Conservation (phyloP, 1,140 invertebrate genomes). For the Aricia agestis region DNA sequence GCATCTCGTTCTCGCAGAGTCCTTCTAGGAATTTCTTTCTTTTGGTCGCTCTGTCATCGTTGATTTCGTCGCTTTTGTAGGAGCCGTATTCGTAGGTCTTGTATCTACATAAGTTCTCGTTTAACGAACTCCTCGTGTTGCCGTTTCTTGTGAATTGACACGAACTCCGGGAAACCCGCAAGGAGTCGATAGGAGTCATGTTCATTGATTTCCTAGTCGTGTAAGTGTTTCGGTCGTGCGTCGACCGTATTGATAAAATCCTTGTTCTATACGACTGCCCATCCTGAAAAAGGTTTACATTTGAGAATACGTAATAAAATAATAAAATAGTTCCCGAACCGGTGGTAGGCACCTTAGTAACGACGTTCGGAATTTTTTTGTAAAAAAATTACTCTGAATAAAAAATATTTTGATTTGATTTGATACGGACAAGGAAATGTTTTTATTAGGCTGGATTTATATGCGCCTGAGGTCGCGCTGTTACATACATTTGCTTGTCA, state of each 20-base stretch:
- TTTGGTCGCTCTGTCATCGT: conserved; percentile 27
- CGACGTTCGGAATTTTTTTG: no score
- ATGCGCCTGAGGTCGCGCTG: no score
- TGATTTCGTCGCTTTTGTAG: conserved; percentile 37
- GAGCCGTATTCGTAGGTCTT: conserved; percentile 35
- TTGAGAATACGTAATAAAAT: no score
- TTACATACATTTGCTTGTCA: no score
- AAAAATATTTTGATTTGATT: no score
- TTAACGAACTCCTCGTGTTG: conserved; percentile 42
- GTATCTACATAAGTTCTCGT: conserved; percentile 34
- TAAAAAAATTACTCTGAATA: no score
- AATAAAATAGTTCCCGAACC: no score
- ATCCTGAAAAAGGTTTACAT: conserved; percentile 41
- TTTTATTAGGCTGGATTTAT: no score
- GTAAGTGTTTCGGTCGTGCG: conserved; percentile 54
- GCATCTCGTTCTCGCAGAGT: conserved; percentile 38
- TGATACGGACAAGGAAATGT: no score
- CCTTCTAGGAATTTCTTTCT: conserved; percentile 35
- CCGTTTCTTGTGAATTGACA: conserved; percentile 50
- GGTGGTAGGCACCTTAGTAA: no score
- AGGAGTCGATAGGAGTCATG: conserved; percentile 37
- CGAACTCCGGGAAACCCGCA: conserved; percentile 41
- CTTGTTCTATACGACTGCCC: conserved; percentile 62
- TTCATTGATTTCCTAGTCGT: conserved; percentile 57
- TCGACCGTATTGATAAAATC: conserved; percentile 61